Percentiles rank a stretch among this genome's conserved stretches.
These are phyloP conservation scores for Drosophila miranda DNA, from an alignment of 1,140 invertebrate genomes.

Conservation along the genomic window DNA sequence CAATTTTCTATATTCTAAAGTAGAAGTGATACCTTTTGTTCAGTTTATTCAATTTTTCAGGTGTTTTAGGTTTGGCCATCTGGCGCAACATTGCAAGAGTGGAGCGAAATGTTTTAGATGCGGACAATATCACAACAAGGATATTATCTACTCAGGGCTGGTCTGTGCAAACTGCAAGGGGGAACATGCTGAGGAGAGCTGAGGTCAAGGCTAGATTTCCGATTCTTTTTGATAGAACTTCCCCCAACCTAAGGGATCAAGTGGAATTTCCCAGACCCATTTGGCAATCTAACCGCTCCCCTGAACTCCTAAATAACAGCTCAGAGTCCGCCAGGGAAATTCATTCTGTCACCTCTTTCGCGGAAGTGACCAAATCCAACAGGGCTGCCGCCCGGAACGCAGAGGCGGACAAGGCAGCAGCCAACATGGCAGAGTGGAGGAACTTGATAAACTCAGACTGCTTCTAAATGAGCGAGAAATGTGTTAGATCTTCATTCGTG, in stretches of 20 bases:
- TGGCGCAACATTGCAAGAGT: neutral
- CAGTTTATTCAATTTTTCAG: neutral
- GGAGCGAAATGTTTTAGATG: neutral
- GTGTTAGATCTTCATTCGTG: too few species aligned
- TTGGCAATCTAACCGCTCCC: too few species aligned
- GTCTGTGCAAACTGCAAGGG: neutral
- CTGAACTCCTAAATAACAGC: neutral
- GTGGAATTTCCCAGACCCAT: too few species aligned
- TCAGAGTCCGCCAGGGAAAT: neutral
- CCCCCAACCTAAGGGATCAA: neutral
- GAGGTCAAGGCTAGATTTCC: neutral
- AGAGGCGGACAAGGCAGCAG: neutral
- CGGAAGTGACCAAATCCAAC: neutral
- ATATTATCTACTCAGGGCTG: neutral
- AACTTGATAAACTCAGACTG: neutral
- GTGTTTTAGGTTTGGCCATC: neutral
- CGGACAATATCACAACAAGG: neutral
- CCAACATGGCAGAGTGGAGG: neutral
- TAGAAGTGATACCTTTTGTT: neutral
- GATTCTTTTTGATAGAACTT: neutral
- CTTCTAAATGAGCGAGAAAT: too few species aligned
- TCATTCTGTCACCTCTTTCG: neutral
- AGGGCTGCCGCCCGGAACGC: neutral
- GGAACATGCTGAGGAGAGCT: neutral
- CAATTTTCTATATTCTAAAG: neutral